Evolutionary conservation across 2,888 invertebrate species (phyloP).

Genomic region (Pilophorus perplexus): DNA sequence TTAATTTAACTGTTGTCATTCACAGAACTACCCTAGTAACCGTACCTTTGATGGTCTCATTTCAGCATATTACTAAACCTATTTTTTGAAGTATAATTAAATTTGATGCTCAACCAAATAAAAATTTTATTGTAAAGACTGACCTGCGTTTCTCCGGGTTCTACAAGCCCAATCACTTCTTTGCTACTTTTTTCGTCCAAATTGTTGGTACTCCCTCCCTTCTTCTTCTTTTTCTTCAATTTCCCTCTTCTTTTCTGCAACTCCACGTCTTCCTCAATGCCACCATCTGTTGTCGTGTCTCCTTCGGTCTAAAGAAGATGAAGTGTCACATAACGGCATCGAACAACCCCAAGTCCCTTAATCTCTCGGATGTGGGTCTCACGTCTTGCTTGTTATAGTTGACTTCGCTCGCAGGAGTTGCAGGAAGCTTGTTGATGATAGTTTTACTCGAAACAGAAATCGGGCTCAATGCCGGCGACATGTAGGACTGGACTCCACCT

Average conservation of each 20-base stretch:
- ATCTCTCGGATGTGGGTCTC: slow-evolving; percentile 9
- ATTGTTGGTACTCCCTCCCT: slow-evolving; percentile 41
- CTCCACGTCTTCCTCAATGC: slow-evolving; percentile 43
- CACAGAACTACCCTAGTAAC: no score
- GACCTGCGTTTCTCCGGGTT: slow-evolving; percentile 64
- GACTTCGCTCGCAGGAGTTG: not conserved
- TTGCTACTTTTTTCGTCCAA: slow-evolving; percentile 49
- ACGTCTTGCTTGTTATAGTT: slow-evolving; percentile 23
- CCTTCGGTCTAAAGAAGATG: slow-evolving; percentile 40
- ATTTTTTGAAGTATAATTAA: no score
- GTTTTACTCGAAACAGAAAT: slow-evolving; percentile 5
- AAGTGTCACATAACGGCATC: no score
- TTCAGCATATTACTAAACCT: no score
- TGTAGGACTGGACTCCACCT: slow-evolving; percentile 28
- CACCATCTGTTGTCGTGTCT: slow-evolving; percentile 34
- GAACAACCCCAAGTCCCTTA: no score
- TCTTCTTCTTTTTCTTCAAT: slow-evolving; percentile 54
- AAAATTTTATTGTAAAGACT: no score
- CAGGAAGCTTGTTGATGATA: slow-evolving; percentile 27
- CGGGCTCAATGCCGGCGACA: slow-evolving; percentile 30
- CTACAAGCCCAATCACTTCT: slow-evolving; percentile 57
- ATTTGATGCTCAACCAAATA: no score
- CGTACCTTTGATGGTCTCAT: no score
- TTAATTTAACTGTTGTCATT: no score
- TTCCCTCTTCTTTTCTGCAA: slow-evolving; percentile 55